A percentile compares a stretch with the other conserved stretches of the same genome.
phyloP scores from a whole-genome alignment of 1,140 invertebrate species.

The Fopius arisanus region DNA sequence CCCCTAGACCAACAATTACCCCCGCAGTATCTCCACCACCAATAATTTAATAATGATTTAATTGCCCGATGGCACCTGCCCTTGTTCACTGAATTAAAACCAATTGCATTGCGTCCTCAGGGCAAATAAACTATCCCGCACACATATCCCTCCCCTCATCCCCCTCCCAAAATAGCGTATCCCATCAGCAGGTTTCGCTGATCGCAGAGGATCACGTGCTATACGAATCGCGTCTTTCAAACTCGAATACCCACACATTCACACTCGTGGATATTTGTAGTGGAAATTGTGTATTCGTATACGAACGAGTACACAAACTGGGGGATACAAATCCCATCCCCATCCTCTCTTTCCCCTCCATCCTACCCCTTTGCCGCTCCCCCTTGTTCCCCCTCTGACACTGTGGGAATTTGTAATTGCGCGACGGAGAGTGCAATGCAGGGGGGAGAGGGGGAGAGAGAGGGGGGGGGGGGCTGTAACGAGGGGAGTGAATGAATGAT shows the following conservation, averaged over 20 bases:
- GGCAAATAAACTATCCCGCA: not conserved
- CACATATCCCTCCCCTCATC: not conserved
- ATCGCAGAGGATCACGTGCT: not conserved
- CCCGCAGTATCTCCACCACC: not conserved
- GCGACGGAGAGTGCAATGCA: not conserved
- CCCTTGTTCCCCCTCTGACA: not conserved
- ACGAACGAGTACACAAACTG: not conserved
- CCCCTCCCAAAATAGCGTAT: not conserved
- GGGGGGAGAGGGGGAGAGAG: not conserved
- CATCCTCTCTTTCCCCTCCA: no score
- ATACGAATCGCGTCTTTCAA: not conserved
- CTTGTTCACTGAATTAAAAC: slow-evolving; percentile 2
- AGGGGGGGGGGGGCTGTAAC: not conserved
- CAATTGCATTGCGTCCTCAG: not conserved
- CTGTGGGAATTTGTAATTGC: slow-evolving; percentile 14
- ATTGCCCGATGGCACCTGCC: not conserved
- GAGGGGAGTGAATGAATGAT: slow-evolving; percentile 12
- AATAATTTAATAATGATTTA: slow-evolving; percentile 2
- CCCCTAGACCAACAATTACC: not conserved
- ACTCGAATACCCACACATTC: not conserved
- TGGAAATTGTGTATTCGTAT: slow-evolving; percentile 1
- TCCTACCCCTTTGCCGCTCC: no score
- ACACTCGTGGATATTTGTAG: not conserved
- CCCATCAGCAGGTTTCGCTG: no score
- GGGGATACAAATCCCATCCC: slow-evolving; percentile 5